Percentiles rank a stretch among this genome's conserved stretches.
phyloP scores from a whole-genome alignment of 2,888 invertebrate genomes.

The Odiellus spinosus region DNA sequence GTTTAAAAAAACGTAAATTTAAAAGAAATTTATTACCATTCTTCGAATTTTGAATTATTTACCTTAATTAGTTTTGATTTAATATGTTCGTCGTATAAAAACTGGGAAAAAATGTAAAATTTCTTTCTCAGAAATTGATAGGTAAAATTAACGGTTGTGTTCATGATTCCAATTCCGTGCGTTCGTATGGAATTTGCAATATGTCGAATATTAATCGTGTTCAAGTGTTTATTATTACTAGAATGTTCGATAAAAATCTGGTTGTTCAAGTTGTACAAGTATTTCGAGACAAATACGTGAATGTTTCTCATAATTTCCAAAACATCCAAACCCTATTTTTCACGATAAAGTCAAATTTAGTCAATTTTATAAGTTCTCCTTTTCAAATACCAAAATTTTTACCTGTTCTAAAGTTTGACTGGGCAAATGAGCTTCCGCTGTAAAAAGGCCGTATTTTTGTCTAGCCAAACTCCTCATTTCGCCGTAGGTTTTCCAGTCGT shows the following conservation, averaged over 20 bases:
- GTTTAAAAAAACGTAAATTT: conserved; percentile 10
- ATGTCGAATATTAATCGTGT: conserved; percentile 85
- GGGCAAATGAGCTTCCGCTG: conserved; percentile 83
- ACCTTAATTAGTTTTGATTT: conserved; percentile 74
- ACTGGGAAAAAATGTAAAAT: conserved; percentile 86
- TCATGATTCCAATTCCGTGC: conserved; percentile 91
- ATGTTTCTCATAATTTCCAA: conserved; percentile 94
- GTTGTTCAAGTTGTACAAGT: conserved; percentile 86
- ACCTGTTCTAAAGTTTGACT: conserved; percentile 89
- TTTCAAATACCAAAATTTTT: conserved; percentile 4
- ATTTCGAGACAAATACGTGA: conserved; percentile 80
- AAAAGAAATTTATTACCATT: too few species aligned
- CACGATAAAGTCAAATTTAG: neutral
- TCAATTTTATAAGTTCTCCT: neutral
- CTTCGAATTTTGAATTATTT: too few species aligned
- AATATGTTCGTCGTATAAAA: conserved; percentile 93
- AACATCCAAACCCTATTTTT: conserved; percentile 64
- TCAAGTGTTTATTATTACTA: conserved; percentile 77
- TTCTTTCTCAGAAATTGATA: conserved; percentile 88
- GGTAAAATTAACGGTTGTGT: conserved; percentile 79
- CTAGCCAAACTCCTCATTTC: conserved; percentile 87
- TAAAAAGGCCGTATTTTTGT: conserved; percentile 59
- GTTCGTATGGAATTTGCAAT: conserved; percentile 93
- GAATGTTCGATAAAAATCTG: conserved; percentile 81
- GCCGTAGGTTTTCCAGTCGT: conserved; percentile 94